phyloP scores from a whole-genome alignment of 2,797 vertebrate genomes.

The Atherinosoma microstoma region DNA sequence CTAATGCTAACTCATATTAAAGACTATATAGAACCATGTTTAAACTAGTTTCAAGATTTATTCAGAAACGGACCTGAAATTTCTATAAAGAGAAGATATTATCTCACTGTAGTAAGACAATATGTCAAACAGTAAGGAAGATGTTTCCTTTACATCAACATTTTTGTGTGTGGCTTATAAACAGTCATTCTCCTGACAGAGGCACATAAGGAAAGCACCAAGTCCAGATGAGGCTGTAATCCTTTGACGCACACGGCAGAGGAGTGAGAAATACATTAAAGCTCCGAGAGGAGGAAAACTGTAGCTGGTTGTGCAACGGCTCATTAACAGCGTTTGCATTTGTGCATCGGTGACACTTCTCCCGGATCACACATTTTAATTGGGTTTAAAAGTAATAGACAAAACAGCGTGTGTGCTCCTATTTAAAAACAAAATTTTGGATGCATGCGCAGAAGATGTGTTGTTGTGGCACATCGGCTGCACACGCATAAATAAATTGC shows the following conservation, averaged over 20 bases:
- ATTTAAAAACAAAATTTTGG: slow-evolving; percentile 48
- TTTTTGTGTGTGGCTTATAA: slow-evolving; percentile 34
- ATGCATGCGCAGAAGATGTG: slow-evolving; percentile 1
- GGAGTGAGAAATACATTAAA: slow-evolving; percentile 48
- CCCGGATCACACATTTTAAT: slow-evolving; percentile 53
- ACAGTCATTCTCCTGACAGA: slow-evolving; percentile 41
- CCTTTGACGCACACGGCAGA: slow-evolving; percentile 47
- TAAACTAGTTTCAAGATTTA: slow-evolving; percentile 14
- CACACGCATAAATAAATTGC: neutral
- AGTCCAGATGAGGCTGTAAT: slow-evolving; percentile 64
- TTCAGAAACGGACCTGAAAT: neutral
- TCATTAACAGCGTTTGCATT: slow-evolving; percentile 51
- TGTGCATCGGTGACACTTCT: slow-evolving; percentile 25
- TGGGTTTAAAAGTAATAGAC: slow-evolving; percentile 47
- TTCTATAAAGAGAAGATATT: neutral
- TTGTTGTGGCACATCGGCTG: neutral
- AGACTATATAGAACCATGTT: neutral
- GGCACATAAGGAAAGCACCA: slow-evolving; percentile 30
- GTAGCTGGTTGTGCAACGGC: slow-evolving; percentile 24
- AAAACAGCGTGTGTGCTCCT: slow-evolving; percentile 9
- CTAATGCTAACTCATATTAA: neutral
- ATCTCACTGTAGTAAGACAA: neutral
- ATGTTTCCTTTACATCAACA: slow-evolving; percentile 25
- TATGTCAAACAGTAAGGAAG: neutral
- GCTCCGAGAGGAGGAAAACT: slow-evolving; percentile 29